These are phyloP conservation scores for Epinotia nisella DNA, from an alignment of 2,888 invertebrate genomes.

Conservation along the genomic window DNA sequence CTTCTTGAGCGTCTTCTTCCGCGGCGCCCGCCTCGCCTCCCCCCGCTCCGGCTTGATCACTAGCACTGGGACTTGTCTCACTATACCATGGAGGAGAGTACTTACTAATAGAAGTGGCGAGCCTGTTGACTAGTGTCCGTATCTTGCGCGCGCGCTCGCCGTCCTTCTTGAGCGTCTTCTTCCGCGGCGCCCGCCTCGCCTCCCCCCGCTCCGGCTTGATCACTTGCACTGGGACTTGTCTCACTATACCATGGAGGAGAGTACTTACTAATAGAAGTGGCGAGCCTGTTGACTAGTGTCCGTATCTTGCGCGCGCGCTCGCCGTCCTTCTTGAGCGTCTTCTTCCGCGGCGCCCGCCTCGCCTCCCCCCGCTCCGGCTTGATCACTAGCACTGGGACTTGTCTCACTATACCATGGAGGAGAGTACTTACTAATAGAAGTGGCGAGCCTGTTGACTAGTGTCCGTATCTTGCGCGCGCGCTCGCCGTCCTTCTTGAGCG, in stretches of 20 bases:
- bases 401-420: background rate
- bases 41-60: conserved; percentile 28
- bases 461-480: too few relatives aligned
- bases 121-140: conserved; percentile 55
- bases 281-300: conserved; percentile 56
- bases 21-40: conserved; percentile 29
- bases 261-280: conserved; percentile 61
- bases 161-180: background rate
- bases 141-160: conserved; percentile 56
- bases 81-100: conserved; percentile 20
- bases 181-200: conserved; percentile 24
- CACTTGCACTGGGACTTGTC: background rate
- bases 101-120: conserved; percentile 62
- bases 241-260: background rate
- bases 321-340: background rate
- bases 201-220: conserved; percentile 32
- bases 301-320: conserved; percentile 58
- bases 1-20: background rate
- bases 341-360: conserved; percentile 20
- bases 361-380: conserved; percentile 33
- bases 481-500: too few relatives aligned
- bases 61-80: background rate
- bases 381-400: background rate
- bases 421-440: too few relatives aligned
- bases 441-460: too few relatives aligned